Conservation (phyloP, 2,113 vertebrate genomes). For the Athene noctua region DNA sequence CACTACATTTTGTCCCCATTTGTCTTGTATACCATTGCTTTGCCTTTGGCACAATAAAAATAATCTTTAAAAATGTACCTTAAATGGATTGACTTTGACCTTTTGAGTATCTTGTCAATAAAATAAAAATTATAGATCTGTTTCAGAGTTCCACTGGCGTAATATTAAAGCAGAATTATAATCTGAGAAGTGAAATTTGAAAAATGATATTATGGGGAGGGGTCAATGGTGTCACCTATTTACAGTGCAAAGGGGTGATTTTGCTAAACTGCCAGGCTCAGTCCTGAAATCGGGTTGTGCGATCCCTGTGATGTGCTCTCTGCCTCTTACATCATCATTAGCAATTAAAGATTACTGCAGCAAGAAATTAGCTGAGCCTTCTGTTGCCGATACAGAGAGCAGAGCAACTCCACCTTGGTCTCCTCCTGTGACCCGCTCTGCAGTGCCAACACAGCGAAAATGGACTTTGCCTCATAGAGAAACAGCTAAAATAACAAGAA, state of each 20-base stretch:
- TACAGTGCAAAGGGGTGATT: neutral
- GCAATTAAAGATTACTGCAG: constrained; percentile 50
- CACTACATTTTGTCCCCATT: constrained; percentile 35
- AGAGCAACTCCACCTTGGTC: neutral
- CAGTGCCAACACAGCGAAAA: neutral
- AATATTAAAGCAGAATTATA: constrained; percentile 5
- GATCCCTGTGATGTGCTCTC: neutral
- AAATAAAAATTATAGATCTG: constrained; percentile 53
- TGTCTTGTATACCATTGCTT: constrained; percentile 25
- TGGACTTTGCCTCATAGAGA: neutral
- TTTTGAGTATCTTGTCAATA: constrained; percentile 61
- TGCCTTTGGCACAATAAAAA: constrained; percentile 56
- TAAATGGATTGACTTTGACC: constrained; percentile 56
- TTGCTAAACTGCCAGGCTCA: neutral
- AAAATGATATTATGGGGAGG: neutral
- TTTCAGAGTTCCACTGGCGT: neutral
- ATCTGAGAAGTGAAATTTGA: constrained; percentile 40
- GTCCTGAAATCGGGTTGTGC: neutral
- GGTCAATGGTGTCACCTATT: neutral
- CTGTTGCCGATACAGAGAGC: neutral
- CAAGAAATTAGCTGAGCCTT: constrained; percentile 48
- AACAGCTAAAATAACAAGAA: neutral
- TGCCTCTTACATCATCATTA: constrained; percentile 25
- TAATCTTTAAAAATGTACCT: constrained; percentile 52
- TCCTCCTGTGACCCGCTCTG: neutral